phyloP scores from a whole-genome alignment of 2,888 invertebrate genomes.

The Athripsodes cinereus region DNA sequence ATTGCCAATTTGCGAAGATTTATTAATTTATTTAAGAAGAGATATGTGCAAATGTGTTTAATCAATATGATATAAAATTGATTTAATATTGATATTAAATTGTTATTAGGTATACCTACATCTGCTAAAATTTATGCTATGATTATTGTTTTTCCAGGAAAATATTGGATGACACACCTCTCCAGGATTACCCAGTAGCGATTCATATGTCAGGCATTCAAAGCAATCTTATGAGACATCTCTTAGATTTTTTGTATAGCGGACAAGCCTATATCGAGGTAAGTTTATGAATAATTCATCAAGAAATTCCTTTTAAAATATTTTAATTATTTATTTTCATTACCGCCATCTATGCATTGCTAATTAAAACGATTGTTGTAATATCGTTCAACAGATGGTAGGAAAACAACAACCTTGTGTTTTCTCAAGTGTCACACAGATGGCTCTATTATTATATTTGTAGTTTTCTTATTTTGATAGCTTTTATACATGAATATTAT shows the following conservation, averaged over 20 bases:
- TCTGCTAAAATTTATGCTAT: too few species aligned
- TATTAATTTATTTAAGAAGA: too few species aligned
- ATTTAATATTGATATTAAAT: too few species aligned
- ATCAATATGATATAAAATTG: too few species aligned
- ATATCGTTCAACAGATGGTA: neutral
- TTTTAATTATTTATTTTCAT: conserved; percentile 1
- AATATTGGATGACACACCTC: conserved; percentile 66
- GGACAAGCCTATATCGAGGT: conserved; percentile 80
- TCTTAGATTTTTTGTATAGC: conserved; percentile 79
- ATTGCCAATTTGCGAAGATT: too few species aligned
- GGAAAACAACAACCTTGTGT: neutral
- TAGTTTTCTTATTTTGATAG: too few species aligned
- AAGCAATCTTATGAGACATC: conserved; percentile 72
- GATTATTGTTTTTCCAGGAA: conserved; percentile 46
- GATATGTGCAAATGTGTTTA: too few species aligned
- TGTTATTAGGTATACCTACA: too few species aligned
- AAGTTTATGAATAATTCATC: conserved; percentile 29
- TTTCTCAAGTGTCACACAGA: neutral
- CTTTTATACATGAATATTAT: too few species aligned
- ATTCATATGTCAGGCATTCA: conserved; percentile 81
- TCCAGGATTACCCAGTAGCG: conserved; percentile 65
- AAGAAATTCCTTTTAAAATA: neutral
- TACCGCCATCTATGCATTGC: conserved; percentile 9
- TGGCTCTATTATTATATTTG: neutral
- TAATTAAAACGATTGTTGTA: neutral